Percentiles rank a stretch among this genome's conserved stretches.
phyloP scores from a whole-genome alignment of 2,888 invertebrate species.

The Agriopis leucophaearia region DNA sequence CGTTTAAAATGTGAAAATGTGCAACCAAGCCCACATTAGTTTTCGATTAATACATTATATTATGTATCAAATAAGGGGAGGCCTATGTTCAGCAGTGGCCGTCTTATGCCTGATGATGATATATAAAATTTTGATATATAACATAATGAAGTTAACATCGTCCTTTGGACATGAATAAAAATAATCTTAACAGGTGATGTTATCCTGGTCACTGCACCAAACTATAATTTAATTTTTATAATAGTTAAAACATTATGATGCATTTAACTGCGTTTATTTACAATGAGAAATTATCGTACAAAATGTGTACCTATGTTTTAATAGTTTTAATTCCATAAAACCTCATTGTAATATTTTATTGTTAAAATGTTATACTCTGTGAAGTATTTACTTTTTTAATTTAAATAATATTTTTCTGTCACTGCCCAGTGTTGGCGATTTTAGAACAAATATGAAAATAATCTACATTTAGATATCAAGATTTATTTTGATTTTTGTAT shows the following conservation, averaged over 20 bases:
- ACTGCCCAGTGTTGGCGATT: constrained; percentile 31
- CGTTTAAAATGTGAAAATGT: too few species aligned
- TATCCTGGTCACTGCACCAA: constrained; percentile 37
- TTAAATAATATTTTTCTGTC: constrained; percentile 17
- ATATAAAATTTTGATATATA: too few species aligned
- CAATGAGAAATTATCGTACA: constrained; percentile 38
- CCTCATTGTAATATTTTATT: constrained; percentile 7
- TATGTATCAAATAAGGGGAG: too few species aligned
- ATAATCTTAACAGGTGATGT: neutral
- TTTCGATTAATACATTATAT: too few species aligned
- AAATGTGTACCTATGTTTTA: constrained; percentile 40
- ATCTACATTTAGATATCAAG: constrained; percentile 25
- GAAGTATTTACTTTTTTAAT: constrained; percentile 28
- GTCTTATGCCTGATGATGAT: too few species aligned
- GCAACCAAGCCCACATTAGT: too few species aligned
- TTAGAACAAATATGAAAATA: constrained; percentile 14
- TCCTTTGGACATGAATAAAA: neutral
- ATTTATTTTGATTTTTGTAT: constrained; percentile 3
- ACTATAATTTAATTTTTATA: constrained; percentile 26
- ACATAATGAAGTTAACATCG: neutral
- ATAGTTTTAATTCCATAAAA: constrained; percentile 15
- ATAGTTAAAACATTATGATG: constrained; percentile 26
- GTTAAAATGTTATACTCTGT: constrained; percentile 17
- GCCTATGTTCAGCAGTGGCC: too few species aligned
- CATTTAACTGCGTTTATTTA: constrained; percentile 46